Base-by-base conservation (phyloP, 2,888 invertebrate genomes). In the Drosophila flavopinicola region DNA sequence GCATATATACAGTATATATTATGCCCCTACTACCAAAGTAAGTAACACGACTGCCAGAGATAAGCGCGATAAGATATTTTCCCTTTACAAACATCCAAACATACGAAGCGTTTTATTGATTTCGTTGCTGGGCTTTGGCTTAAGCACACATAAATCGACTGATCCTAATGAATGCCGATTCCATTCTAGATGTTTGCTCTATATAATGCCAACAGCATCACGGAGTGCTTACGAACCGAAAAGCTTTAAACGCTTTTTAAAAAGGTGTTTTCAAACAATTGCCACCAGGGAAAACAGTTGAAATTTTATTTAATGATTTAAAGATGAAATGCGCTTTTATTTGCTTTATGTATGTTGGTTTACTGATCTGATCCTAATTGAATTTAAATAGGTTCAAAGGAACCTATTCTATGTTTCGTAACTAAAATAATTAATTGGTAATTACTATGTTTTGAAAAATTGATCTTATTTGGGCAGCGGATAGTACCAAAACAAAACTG, bases 61-160 rank as follows among this genome's bases (percentile, higher is more conserved):
- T 72, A 72, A 72, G 69, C 47, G 37, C 63, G 72, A 72, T 72
- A 74, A 72, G 72, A 45, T 53, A 63, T 54, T 42, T 37, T 51
- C n/a, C n/a, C 30, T 33, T 32, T 49, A 35, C 35, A 35, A 35
- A 35, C 20, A 38, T 17, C 11, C 25, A 11, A n/a, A 27, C n/a
- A 32, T 17, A 37, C 29, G 20, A 11, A 29, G 7, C 17, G 7
- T 37, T 15, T 13, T 4, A 11, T 37, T 17, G 9, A 10, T 32
- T 32, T 7, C 13, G 10, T 38, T 17, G 13, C 3, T 37, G 23
- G 11, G 23, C 20, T 27, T 41, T 42, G 11, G 20, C 6, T 24
- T 20, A 9, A 20, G 20, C 37, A 38, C 20, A 2, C 11, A 44
- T 11, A 20, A 29, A 17, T 30, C 33, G 23, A 20, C 27, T 11